Evolutionary conservation across 2,797 vertebrate genomes (phyloP).

Genomic region (Pipistrellus pygmaeus): DNA sequence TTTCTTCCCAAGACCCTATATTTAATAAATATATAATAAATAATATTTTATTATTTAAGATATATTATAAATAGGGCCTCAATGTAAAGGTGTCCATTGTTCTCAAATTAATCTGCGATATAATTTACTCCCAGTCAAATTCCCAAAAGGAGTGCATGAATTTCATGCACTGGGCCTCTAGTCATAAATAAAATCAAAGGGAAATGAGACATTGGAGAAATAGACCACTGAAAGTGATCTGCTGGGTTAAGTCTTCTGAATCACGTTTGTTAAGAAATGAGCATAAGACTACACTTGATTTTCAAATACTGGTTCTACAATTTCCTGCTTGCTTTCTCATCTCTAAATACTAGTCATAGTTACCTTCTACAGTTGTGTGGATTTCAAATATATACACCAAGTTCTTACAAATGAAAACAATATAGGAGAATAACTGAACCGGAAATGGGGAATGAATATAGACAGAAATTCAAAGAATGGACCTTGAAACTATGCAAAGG

Average conservation of each 20-base stretch:
- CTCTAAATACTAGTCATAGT: not conserved
- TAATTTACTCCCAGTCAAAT: not conserved
- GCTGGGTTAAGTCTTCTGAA: not conserved
- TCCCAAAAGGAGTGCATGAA: not conserved
- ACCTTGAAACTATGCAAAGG: not conserved
- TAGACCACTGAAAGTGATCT: fast-evolving
- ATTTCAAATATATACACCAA: not conserved
- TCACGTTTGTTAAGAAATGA: fast-evolving
- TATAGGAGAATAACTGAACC: not conserved
- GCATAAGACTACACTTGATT: not conserved
- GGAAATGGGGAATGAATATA: not conserved
- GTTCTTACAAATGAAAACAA: not conserved
- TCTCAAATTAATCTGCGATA: not conserved
- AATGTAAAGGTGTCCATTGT: not conserved
- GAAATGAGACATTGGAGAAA: not conserved
- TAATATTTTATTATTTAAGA: too few species aligned
- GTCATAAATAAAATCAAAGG: not conserved
- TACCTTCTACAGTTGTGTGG: not conserved
- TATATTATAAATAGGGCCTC: not conserved
- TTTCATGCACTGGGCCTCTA: too few species aligned
- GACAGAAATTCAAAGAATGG: not conserved
- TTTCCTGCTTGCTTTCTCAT: not conserved
- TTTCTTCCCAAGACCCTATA: not conserved
- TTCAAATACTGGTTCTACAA: not conserved
- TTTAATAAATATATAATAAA: too few species aligned